phyloP scores from a whole-genome alignment of 2,113 vertebrate genomes.

The Abramis brama region DNA sequence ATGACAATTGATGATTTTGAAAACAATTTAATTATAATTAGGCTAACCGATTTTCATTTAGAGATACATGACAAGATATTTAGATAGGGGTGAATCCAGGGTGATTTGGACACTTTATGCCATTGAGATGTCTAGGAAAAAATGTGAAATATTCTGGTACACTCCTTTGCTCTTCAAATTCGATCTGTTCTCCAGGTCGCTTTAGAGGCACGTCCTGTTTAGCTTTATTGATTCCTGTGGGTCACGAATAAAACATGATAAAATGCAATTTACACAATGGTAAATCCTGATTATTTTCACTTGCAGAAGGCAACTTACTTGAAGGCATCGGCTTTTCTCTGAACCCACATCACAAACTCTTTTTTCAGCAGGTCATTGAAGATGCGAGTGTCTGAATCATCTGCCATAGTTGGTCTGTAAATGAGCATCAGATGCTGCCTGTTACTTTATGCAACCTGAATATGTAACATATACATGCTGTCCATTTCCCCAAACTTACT shows the following conservation, averaged over 20 bases:
- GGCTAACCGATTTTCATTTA: neutral
- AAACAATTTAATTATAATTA: constrained; percentile 33
- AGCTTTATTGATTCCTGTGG: constrained; percentile 21
- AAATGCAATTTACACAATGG: neutral
- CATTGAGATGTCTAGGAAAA: too few species aligned
- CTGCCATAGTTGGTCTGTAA: constrained; percentile 46
- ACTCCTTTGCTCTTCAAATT: neutral
- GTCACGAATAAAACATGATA: neutral
- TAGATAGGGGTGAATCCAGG: too few species aligned
- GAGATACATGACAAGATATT: neutral
- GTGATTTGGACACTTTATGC: too few species aligned
- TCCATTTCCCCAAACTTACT: constrained; percentile 66
- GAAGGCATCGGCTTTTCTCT: constrained; percentile 46
- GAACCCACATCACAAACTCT: constrained; percentile 51
- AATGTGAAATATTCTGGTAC: neutral
- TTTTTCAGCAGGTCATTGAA: constrained; percentile 58
- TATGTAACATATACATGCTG: neutral
- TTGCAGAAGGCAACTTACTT: constrained; percentile 42
- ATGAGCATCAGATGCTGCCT: neutral
- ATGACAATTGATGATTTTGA: neutral
- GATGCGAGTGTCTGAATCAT: constrained; percentile 43
- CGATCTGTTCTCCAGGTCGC: neutral
- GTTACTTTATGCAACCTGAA: neutral
- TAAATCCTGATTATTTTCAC: neutral
- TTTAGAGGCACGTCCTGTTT: neutral